Base-by-base conservation (phyloP, 2,797 vertebrate species). In the Fistularia commersonii region DNA sequence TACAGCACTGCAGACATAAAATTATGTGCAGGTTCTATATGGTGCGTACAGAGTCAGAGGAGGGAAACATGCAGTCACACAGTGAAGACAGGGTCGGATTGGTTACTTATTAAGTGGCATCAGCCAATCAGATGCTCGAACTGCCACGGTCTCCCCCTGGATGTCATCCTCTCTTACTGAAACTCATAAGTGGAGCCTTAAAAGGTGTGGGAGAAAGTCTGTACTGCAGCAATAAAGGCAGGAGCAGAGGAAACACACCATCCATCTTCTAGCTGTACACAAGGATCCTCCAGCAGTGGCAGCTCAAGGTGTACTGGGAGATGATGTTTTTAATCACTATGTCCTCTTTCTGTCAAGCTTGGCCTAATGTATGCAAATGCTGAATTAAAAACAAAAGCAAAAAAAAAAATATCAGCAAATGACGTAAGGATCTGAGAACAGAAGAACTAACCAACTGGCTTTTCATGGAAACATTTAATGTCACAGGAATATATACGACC, bases 11-110 rank as follows among this genome's bases (percentile, higher is more conserved):
- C 76, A 72, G 71, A 67, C 64, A 72, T 64, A 66, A 54, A 79
- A 75, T 80, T 77, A 79, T 81, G 76, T 68, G 64, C 72, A 82
- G 66, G 61, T 67, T 75, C 38, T 66, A 69, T 64, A 66, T 54
- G 14, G 51, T 57, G 63, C 8, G 11, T 72, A 62, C 52, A 66
- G 65, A 66, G 57, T 70, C 1, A 35, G 51, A 72, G 76, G 74
- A 23, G 79, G 80, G 74, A 73, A 73, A 76, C 79, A 77, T 52
- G 32, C 65, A 80, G 76, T 58, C 83, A 71, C 69, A 72, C 51
- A 60, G 53, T 32, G 13, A 70, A 52, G 44, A 51, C 41, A 55
- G 51, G 35, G 41, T 61, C 51, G 75, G 71, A 87, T 85, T 84
- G 83, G 82, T 51, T 50, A 63, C 65, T 61, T 60, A 44, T 47